Evolutionary conservation across 2,797 vertebrate species (phyloP).

Genomic region (Clarias platycephalus): DNA sequence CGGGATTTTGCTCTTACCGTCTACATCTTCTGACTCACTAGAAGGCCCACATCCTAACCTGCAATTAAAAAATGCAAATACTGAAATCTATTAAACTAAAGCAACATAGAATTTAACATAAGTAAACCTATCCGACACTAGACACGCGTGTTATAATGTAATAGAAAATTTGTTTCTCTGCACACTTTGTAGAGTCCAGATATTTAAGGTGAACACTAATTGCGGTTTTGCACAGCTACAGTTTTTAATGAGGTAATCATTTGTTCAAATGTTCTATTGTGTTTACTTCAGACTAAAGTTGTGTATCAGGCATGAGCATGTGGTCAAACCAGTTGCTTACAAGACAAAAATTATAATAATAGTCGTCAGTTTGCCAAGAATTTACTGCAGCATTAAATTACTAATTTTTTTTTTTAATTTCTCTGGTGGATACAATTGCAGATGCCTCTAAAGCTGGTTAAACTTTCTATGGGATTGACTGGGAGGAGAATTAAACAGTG

Average conservation of each 20-base stretch:
- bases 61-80: constrained; percentile 13
- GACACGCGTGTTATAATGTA: neutral
- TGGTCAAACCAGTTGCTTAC: neutral
- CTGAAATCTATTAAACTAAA: neutral
- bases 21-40: constrained; percentile 19
- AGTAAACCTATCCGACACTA: neutral
- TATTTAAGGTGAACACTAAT: neutral
- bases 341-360: neutral
- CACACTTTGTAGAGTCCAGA: neutral
- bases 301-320: neutral
- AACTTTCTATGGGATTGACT: neutral
- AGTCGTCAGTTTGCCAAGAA: neutral
- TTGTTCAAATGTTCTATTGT: neutral
- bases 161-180: neutral
- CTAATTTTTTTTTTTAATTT: neutral
- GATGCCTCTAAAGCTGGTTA: neutral
- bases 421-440: neutral
- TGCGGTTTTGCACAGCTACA: neutral
- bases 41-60: constrained; percentile 68
- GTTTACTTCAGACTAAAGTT: neutral
- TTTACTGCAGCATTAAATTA: neutral
- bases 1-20: neutral
- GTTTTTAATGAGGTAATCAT: neutral
- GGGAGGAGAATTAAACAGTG: neutral
- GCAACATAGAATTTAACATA: neutral